phyloP scores from a whole-genome alignment of 2,797 vertebrate genomes.

The Etheostoma nigrum region DNA sequence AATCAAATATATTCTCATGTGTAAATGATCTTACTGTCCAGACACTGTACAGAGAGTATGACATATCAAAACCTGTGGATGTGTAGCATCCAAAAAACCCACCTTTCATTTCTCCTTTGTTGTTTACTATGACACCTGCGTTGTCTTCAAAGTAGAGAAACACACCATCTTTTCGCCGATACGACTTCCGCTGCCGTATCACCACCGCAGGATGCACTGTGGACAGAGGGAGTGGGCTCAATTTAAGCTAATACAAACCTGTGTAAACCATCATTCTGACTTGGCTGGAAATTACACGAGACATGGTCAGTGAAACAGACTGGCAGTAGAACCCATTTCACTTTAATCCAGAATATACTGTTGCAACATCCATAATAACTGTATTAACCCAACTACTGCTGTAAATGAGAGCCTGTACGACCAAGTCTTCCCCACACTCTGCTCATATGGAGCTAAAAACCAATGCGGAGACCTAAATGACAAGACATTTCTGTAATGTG shows the following conservation, averaged over 20 bases:
- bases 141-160: conserved; percentile 99
- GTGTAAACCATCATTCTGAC: no score
- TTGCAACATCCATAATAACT: no score
- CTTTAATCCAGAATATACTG: background rate
- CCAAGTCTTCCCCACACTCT: background rate
- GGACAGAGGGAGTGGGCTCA: background rate
- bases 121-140: conserved; percentile 97
- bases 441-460: background rate
- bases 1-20: background rate
- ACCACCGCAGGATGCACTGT: conserved; percentile 98
- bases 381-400: background rate
- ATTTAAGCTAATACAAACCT: background rate
- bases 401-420: background rate
- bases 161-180: conserved; percentile 95
- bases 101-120: conserved; percentile 99
- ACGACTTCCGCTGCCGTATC: conserved; percentile 97
- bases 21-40: no score
- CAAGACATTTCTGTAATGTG: background rate
- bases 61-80: no score
- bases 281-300: background rate
- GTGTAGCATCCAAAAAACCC: conserved; percentile 17
- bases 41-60: background rate
- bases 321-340: background rate
- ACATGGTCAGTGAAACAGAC: background rate
- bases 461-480: background rate